These are phyloP conservation scores for Blennius ocellaris DNA, from an alignment of 2,113 vertebrate species.

Conservation along the genomic window DNA sequence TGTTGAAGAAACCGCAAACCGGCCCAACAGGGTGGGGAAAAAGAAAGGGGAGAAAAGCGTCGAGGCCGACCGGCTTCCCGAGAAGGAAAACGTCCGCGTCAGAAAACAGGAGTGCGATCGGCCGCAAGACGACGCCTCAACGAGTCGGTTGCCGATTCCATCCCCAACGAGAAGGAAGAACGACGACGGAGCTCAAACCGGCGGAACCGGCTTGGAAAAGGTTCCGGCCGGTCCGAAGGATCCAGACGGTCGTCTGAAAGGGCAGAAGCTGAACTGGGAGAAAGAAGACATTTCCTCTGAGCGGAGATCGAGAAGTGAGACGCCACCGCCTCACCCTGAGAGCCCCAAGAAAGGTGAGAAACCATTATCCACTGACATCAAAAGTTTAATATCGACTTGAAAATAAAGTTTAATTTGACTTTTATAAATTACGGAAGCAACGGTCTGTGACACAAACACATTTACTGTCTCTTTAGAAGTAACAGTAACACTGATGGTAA, in stretches of 20 bases:
- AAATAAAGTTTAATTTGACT: background rate
- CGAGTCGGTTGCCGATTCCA: slow-evolving; percentile 67
- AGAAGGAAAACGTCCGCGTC: slow-evolving; percentile 29
- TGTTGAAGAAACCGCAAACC: slow-evolving; percentile 31
- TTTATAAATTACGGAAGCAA: background rate
- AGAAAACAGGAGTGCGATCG: slow-evolving; percentile 41
- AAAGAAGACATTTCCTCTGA: slow-evolving; percentile 35
- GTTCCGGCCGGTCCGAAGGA: slow-evolving; percentile 33
- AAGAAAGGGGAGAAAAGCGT: slow-evolving; percentile 23
- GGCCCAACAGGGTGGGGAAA: slow-evolving; percentile 50
- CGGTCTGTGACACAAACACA: background rate
- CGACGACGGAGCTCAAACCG: slow-evolving; percentile 32
- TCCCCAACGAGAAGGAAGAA: slow-evolving; percentile 55
- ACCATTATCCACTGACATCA: background rate
- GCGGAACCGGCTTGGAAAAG: slow-evolving; percentile 37
- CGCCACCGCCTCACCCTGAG: background rate
- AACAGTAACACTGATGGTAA: background rate
- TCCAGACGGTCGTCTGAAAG: slow-evolving; percentile 21
- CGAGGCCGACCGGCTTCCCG: slow-evolving; percentile 1
- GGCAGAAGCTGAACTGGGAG: slow-evolving; percentile 43
- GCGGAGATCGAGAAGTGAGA: slow-evolving; percentile 37
- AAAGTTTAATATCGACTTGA: background rate
- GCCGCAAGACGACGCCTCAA: slow-evolving; percentile 54
- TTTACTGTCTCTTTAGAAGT: background rate
- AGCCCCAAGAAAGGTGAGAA: slow-evolving; percentile 72